Evolutionary conservation across 2,797 vertebrate genomes (phyloP), one percentile per base, ranked within the genome.

Genomic region (Holocentrus rufus): DNA sequence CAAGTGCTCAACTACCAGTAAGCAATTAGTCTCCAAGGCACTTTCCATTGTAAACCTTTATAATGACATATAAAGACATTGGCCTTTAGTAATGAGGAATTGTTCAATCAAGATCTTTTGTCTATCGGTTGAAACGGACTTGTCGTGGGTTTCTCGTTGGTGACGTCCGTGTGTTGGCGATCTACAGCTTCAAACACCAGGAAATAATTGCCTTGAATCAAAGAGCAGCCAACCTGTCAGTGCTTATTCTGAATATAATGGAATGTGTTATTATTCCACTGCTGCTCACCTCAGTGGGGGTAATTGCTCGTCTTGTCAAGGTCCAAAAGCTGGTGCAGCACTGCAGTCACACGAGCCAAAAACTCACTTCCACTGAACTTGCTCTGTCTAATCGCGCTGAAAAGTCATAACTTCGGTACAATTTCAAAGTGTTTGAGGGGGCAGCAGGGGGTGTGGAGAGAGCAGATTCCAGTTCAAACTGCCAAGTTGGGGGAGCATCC

Each of bases 181-280:
- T 77, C 50, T 67, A 58, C 46, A 55, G 52, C 61, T 36, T 20
- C 47, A 46, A 50, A 62, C 62, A 2, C 49, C 53, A 67, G 44
- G 57, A 65, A 74, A 61, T 82, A 72, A 82, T 67, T 63, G 73
- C 63, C 20, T 64, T 6, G 25, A 82, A 46, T 77, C 62, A 70
- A 69, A 63, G 66, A 69, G 69, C 72, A 80, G 60, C 49, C 69
- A 49, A 56, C 49, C 65, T 72, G 77, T 69, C 77, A 59, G 59
- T n/a, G 57, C 65, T 59, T 27, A 14, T 11, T 39, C 46, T 46
- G 61, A 73, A 57, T 23, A 44, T 36, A 50, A 50, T 50, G 18
- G n/a, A 46, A 60, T 62, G 67, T 72, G 64, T 71, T 52, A 52
- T 54, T 23, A 18, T 52, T 52, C 50, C 9, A 6, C 10, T 11